Conservation (phyloP, 92 coral and sea anemone genomes). For the Chrysogorgia sp. region DNA sequence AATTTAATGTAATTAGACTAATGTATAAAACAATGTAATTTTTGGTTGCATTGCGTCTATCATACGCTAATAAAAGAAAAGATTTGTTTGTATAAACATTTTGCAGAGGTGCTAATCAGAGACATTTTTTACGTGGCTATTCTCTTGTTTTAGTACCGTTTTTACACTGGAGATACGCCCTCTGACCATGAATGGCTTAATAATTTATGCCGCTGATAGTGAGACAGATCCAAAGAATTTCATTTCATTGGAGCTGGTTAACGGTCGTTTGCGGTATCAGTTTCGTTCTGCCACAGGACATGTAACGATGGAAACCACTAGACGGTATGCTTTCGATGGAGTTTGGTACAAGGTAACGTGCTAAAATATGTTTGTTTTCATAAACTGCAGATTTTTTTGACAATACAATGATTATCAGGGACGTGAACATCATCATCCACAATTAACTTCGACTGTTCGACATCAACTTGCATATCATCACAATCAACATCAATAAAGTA, state of each 20-base stretch:
- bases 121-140: neutral
- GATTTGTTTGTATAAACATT: no score
- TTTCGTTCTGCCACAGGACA: constrained; percentile 33
- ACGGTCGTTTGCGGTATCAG: constrained; percentile 46
- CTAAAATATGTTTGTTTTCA: neutral
- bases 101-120: no score
- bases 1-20: no score
- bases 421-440: no score
- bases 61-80: no score
- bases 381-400: no score
- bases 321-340: constrained; percentile 19
- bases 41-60: no score
- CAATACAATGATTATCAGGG: no score
- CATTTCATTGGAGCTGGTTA: constrained; percentile 40
- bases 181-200: constrained; percentile 38
- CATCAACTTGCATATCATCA: no score
- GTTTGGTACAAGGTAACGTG: constrained; percentile 48
- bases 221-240: constrained; percentile 37
- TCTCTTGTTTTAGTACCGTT: constrained; percentile 32
- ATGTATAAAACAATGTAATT: no score
- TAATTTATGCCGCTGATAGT: constrained; percentile 47
- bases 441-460: no score
- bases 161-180: constrained; percentile 45
- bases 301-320: constrained; percentile 27
- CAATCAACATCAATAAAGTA: no score